Evolutionary conservation across 2,797 vertebrate species (phyloP).

Genomic region (Helicolenus hilgendorfi): DNA sequence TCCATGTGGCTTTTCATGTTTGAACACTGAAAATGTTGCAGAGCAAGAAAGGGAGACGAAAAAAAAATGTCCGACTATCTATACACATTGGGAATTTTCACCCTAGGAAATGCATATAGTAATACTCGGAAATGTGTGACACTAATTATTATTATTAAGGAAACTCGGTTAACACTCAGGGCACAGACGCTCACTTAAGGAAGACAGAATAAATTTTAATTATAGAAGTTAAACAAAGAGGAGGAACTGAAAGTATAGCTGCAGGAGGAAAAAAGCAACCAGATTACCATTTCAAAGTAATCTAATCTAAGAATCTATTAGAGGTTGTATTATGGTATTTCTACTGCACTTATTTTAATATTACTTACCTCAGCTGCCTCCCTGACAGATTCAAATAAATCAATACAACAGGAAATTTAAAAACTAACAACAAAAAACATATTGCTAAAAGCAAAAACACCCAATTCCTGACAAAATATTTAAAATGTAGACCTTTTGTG

Average conservation of each 20-base stretch:
- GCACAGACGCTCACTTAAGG: neutral
- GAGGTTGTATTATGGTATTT: neutral
- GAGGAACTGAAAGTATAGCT: slow-evolving; percentile 8
- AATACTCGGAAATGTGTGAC: neutral
- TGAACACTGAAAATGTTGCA: slow-evolving; percentile 1
- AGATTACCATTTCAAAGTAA: neutral
- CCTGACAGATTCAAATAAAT: neutral
- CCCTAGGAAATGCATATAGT: neutral
- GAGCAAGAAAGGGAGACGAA: neutral
- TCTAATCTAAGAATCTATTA: neutral
- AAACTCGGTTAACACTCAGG: neutral
- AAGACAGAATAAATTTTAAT: slow-evolving; percentile 7
- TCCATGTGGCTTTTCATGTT: neutral
- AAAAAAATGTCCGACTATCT: neutral
- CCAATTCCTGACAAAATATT: neutral
- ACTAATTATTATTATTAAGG: slow-evolving; percentile 16
- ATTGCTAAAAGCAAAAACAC: neutral
- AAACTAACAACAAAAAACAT: neutral
- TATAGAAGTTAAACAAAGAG: slow-evolving; percentile 8
- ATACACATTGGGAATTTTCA: neutral
- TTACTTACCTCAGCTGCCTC: neutral
- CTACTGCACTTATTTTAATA: neutral
- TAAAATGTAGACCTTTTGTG: neutral
- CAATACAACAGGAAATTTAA: neutral
- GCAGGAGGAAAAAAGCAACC: neutral